phyloP scores from a whole-genome alignment of 1,140 invertebrate species.

The Aphidius ervi region DNA sequence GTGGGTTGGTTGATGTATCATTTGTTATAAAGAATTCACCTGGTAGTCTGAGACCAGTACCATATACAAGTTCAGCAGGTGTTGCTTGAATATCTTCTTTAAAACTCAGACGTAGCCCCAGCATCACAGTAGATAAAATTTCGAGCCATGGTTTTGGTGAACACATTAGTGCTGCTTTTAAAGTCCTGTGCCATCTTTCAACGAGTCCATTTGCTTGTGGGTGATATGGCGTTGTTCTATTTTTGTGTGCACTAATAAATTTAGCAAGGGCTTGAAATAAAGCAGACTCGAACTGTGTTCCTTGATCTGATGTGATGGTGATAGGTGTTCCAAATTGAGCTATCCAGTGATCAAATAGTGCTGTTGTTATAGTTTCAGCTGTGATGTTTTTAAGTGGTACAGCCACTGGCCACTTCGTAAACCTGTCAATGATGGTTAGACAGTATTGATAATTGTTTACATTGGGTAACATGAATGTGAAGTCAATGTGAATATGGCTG shows the following conservation, averaged over 20 bases:
- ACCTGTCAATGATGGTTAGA: constrained; percentile 49
- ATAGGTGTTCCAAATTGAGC: constrained; percentile 30
- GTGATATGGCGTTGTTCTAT: constrained; percentile 35
- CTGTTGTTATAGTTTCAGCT: constrained; percentile 28
- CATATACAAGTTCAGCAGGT: constrained; percentile 40
- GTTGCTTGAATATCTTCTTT: constrained; percentile 39
- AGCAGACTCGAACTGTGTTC: constrained; percentile 25
- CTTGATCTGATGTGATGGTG: constrained; percentile 36
- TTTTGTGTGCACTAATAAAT: constrained; percentile 24
- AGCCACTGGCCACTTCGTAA: constrained; percentile 48
- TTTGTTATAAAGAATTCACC: constrained; percentile 28
- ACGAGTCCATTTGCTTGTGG: constrained; percentile 45
- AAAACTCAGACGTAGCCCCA: constrained; percentile 37
- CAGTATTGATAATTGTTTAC: constrained; percentile 37
- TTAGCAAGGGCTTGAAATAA: constrained; percentile 27
- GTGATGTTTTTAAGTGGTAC: constrained; percentile 28
- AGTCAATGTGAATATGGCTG: constrained; percentile 51
- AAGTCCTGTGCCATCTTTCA: constrained; percentile 42
- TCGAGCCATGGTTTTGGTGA: constrained; percentile 35
- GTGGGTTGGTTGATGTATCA: constrained; percentile 13
- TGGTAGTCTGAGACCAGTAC: constrained; percentile 32
- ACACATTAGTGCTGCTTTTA: constrained; percentile 42
- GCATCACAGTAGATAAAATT: constrained; percentile 39
- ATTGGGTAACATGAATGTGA: constrained; percentile 50
- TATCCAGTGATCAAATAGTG: constrained; percentile 34